These are phyloP conservation scores for Oryzaephilus surinamensis DNA, from an alignment of 1,140 invertebrate genomes.

Conservation along the genomic window DNA sequence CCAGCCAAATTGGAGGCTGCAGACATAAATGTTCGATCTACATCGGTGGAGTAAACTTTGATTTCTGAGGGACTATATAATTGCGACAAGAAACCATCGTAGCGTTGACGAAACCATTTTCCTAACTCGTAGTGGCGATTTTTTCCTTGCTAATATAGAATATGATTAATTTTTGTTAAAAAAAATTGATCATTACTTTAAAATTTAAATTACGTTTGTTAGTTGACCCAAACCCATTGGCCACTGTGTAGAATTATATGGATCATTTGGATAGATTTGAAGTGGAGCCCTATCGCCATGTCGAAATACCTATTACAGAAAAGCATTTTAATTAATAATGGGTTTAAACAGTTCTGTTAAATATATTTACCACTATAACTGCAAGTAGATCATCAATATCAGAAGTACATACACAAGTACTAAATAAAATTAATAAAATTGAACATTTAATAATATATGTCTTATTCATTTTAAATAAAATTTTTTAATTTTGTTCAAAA, in stretches of 20 bases:
- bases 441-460: too few relatives aligned
- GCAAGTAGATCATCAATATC: too few relatives aligned
- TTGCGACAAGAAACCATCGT: slow-evolving; percentile 45
- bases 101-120: slow-evolving; percentile 61
- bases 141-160: slow-evolving; percentile 56
- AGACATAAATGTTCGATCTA: slow-evolving; percentile 83
- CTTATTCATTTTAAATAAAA: too few relatives aligned
- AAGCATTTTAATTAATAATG: too few relatives aligned
- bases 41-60: slow-evolving; percentile 60
- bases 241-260: slow-evolving; percentile 56
- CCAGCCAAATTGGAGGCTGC: slow-evolving; percentile 75
- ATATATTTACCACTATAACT: too few relatives aligned
- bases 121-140: slow-evolving; percentile 66
- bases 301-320: slow-evolving; percentile 36
- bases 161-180: neutral
- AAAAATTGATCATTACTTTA: neutral
- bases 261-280: slow-evolving; percentile 63
- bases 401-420: too few relatives aligned
- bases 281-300: slow-evolving; percentile 76
- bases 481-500: too few relatives aligned
- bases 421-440: too few relatives aligned
- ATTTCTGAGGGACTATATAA: slow-evolving; percentile 39
- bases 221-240: slow-evolving; percentile 66
- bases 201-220: slow-evolving; percentile 66
- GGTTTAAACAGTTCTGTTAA: too few relatives aligned